Percentiles rank a stretch among this genome's conserved stretches.
Evolutionary conservation across 1,140 invertebrate genomes (phyloP).

Genomic region (Asobara japonica): DNA sequence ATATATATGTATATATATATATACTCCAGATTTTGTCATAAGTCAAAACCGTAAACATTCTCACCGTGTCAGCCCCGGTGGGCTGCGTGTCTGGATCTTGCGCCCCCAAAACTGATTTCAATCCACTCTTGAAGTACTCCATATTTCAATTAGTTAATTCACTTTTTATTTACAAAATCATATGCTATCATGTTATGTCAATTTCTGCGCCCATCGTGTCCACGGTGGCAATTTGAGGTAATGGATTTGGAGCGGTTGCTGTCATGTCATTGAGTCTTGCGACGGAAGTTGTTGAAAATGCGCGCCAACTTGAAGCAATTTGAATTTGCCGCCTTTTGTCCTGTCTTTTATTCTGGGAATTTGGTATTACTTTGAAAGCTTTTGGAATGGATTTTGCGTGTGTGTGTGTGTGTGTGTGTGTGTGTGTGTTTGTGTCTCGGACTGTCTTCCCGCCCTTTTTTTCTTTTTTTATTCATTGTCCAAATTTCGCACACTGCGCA

Average conservation of each 20-base stretch:
- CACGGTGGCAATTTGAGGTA: neutral
- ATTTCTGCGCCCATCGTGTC: neutral
- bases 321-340: too few relatives aligned
- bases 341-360: too few relatives aligned
- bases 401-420: too few relatives aligned
- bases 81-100: conserved; percentile 78
- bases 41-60: conserved; percentile 30
- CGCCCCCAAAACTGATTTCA: conserved; percentile 89
- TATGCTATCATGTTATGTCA: neutral
- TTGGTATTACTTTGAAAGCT: too few relatives aligned
- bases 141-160: conserved; percentile 62
- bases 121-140: conserved; percentile 87
- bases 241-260: too few relatives aligned
- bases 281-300: neutral
- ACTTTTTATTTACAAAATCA: conserved; percentile 9
- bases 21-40: neutral
- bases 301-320: neutral
- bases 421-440: too few relatives aligned
- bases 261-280: neutral
- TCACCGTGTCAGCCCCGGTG: conserved; percentile 87
- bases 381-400: too few relatives aligned
- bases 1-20: too few relatives aligned
- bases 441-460: too few relatives aligned
- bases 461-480: too few relatives aligned
- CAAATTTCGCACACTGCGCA: too few relatives aligned